Evolutionary conservation across 2,797 vertebrate species (phyloP).

Genomic region (Siniperca obscura): DNA sequence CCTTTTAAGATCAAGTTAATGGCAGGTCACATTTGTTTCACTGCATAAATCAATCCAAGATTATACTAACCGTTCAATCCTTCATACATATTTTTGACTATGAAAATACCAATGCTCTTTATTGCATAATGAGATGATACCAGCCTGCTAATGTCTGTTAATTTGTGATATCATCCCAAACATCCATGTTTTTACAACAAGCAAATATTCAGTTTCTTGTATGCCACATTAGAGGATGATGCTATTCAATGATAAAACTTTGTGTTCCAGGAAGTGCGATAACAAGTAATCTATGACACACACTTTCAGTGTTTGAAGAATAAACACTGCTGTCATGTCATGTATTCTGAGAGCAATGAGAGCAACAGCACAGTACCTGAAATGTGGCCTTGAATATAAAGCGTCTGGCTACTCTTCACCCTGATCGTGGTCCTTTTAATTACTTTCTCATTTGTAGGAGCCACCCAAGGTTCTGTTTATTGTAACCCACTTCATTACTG

Average conservation of each 20-base stretch:
- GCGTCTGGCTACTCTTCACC: conserved; percentile 51
- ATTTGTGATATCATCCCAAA: conserved; percentile 23
- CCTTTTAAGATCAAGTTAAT: conserved; percentile 20
- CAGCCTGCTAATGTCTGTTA: conserved; percentile 38
- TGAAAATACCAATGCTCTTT: background rate
- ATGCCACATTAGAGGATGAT: conserved; percentile 28
- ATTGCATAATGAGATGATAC: conserved; percentile 25
- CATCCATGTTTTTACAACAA: conserved; percentile 28
- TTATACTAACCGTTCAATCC: background rate
- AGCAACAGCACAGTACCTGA: conserved; percentile 59
- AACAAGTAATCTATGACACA: conserved; percentile 32
- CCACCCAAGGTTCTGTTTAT: conserved; percentile 79
- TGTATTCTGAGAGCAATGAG: conserved; percentile 49
- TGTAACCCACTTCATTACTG: conserved; percentile 79
- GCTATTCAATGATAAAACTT: conserved; percentile 35
- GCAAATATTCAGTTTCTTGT: conserved; percentile 12
- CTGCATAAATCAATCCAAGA: background rate
- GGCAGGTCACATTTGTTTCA: background rate
- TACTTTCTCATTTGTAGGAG: conserved; percentile 79
- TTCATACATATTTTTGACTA: background rate
- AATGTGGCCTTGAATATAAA: conserved; percentile 74
- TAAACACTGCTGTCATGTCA: conserved; percentile 31
- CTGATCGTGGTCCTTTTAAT: conserved; percentile 74
- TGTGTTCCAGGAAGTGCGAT: conserved; percentile 36
- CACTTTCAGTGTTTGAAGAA: conserved; percentile 38